Evolutionary conservation across 2,113 vertebrate genomes (phyloP).

Genomic region (Eulacestoma nigropectus): DNA sequence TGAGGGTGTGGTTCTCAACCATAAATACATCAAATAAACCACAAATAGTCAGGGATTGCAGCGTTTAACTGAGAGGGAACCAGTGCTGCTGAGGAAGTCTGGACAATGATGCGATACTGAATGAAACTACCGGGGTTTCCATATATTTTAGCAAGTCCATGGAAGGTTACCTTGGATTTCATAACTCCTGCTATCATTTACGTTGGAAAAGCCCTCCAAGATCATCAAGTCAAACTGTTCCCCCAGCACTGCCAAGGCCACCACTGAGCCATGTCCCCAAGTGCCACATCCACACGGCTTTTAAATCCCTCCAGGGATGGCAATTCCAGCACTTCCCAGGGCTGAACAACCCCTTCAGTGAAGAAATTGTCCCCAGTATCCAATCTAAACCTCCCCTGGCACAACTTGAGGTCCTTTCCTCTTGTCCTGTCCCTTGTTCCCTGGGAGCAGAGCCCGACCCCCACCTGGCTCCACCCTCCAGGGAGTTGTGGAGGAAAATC

Average conservation of each 20-base stretch:
- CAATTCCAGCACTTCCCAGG: not conserved
- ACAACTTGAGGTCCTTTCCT: not conserved
- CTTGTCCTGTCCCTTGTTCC: not conserved
- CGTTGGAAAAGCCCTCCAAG: not conserved
- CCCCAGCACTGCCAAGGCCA: not conserved
- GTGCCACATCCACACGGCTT: rapidly evolving
- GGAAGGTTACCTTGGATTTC: not conserved
- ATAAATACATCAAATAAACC: not conserved
- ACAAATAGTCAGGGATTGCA: not conserved
- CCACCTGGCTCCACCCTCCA: not conserved
- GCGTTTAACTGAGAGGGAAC: not conserved
- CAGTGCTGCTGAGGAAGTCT: not conserved
- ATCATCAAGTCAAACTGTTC: rapidly evolving
- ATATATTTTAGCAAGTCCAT: rapidly evolving
- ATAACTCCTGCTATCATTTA: not conserved
- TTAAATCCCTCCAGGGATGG: not conserved
- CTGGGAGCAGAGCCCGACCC: rapidly evolving
- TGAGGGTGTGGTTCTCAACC: not conserved
- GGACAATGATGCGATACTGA: not conserved
- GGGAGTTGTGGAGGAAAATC: not conserved
- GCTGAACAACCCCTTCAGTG: not conserved
- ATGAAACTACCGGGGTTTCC: not conserved
- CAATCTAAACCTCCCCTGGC: not conserved
- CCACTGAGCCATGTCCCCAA: too few relatives aligned
- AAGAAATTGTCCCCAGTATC: not conserved